phyloP scores from a whole-genome alignment of 2,113 vertebrate species.

The Microcebus murinus region DNA sequence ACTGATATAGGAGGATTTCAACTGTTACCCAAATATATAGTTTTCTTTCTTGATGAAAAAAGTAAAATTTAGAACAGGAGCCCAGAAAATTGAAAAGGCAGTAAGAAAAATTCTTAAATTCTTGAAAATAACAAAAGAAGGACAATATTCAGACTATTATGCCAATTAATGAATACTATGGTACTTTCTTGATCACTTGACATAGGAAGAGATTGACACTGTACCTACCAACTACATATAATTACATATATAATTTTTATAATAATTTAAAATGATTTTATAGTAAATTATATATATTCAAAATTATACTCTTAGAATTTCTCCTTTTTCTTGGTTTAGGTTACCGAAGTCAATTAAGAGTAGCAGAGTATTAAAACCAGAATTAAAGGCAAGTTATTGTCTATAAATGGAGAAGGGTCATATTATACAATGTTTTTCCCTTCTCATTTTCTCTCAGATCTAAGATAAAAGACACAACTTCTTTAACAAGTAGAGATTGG shows the following conservation, averaged over 20 bases:
- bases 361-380: conserved; percentile 28
- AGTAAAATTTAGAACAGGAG: conserved; percentile 40
- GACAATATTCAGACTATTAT: neutral
- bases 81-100: neutral
- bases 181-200: conserved; percentile 29
- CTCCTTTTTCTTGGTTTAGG: conserved; percentile 23
- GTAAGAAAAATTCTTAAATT: neutral
- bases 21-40: conserved; percentile 12
- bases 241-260: neutral
- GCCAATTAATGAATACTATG: neutral
- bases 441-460: conserved; percentile 56
- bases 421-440: conserved; percentile 53
- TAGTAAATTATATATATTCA: neutral
- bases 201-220: neutral
- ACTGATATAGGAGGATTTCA: neutral
- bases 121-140: conserved; percentile 11
- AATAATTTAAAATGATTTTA: neutral
- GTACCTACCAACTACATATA: neutral
- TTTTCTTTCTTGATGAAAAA: neutral
- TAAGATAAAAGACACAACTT: conserved; percentile 64
- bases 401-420: neutral
- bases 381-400: conserved; percentile 40
- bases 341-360: conserved; percentile 45
- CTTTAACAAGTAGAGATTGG: conserved; percentile 64
- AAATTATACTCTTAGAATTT: neutral